Evolutionary conservation across 2,113 vertebrate species (phyloP).

Genomic region (Heterochromis multidens): DNA sequence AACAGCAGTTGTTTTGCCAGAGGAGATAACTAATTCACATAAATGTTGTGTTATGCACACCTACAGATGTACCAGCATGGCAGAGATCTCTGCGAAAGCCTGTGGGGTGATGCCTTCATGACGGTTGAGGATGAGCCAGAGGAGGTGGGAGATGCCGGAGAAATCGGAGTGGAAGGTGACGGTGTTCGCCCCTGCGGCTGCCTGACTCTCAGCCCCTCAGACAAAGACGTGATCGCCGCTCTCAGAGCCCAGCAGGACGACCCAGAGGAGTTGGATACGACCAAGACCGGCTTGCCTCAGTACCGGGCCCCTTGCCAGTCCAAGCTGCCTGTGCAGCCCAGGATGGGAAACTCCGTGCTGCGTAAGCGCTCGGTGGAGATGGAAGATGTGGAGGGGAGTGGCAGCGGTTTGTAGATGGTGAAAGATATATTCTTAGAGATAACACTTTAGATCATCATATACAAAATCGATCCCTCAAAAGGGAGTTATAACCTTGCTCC

Average conservation of each 20-base stretch:
- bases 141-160: constrained; percentile 30
- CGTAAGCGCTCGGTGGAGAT: constrained; percentile 73
- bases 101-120: constrained; percentile 75
- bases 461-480: constrained; percentile 1
- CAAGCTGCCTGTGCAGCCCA: constrained; percentile 47
- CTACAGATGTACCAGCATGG: constrained; percentile 79
- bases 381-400: constrained; percentile 79
- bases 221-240: constrained; percentile 73
- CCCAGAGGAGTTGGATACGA: constrained; percentile 76
- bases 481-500: constrained; percentile 23
- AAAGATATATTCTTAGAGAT: neutral
- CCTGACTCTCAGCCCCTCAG: constrained; percentile 73
- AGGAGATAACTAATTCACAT: neutral
- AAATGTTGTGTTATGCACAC: neutral
- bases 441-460: constrained; percentile 17
- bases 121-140: constrained; percentile 65
- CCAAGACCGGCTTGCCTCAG: constrained; percentile 73
- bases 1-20: too few relatives aligned
- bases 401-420: constrained; percentile 72
- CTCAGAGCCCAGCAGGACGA: constrained; percentile 70
- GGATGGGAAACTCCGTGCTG: constrained; percentile 56
- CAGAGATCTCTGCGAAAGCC: constrained; percentile 77
- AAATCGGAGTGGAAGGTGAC: neutral
- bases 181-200: constrained; percentile 70
- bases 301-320: constrained; percentile 66